A percentile compares a stretch with the other conserved stretches of the same genome.
Conservation (phyloP, 2,113 vertebrate genomes). For the Macheiramphus alcinus region DNA sequence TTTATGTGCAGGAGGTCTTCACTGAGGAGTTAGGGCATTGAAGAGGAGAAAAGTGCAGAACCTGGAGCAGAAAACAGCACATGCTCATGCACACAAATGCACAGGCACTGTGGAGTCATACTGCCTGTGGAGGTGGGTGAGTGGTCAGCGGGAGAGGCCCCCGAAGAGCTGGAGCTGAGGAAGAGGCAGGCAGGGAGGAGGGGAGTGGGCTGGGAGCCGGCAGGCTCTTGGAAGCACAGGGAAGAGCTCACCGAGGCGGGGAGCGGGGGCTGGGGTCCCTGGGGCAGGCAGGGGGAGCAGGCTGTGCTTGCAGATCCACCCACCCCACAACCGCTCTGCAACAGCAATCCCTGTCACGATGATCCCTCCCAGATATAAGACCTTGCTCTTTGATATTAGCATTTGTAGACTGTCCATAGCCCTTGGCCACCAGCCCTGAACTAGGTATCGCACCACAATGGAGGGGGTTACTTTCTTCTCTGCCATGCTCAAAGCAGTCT, state of each 20-base stretch:
- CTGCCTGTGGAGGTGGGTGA: background rate
- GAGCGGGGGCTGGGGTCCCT: background rate
- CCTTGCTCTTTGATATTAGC: background rate
- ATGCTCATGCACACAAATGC: no score
- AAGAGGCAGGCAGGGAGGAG: background rate
- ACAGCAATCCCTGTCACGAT: background rate
- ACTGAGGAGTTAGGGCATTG: background rate
- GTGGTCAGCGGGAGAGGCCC: background rate
- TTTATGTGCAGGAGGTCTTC: background rate
- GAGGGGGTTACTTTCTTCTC: background rate
- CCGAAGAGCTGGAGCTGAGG: background rate
- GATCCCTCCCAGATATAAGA: background rate
- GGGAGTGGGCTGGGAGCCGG: background rate
- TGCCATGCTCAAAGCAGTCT: no score
- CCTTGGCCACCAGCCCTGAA: background rate
- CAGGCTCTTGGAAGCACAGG: fast-evolving
- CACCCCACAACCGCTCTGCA: fast-evolving
- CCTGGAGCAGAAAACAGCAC: background rate
- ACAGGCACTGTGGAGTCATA: background rate
- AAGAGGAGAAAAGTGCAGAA: background rate
- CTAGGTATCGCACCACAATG: fast-evolving
- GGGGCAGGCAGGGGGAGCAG: background rate
- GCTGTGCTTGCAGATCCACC: background rate
- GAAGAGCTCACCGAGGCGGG: fast-evolving
- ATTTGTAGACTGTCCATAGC: background rate